These are phyloP conservation scores for Corythaeola cristata DNA, from an alignment of 2,113 vertebrate species.

Conservation along the genomic window DNA sequence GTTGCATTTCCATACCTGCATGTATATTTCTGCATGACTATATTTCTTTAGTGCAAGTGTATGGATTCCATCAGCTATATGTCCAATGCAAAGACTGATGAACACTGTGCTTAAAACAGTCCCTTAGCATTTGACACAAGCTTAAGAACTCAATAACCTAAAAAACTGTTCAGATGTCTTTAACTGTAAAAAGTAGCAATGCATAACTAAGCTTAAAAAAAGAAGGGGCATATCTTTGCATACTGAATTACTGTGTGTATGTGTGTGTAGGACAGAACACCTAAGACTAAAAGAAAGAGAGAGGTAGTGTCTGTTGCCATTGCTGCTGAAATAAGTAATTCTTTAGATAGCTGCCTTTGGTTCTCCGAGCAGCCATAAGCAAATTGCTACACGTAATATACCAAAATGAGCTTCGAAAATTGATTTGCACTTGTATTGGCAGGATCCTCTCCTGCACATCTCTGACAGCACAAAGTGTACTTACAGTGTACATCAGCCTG, in stretches of 20 bases:
- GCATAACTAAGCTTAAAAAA: slow-evolving; percentile 31
- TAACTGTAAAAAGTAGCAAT: background rate
- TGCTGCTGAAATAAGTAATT: background rate
- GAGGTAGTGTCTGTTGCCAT: background rate
- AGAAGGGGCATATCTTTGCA: background rate
- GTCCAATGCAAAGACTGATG: background rate
- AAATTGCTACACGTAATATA: background rate
- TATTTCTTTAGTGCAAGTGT: background rate
- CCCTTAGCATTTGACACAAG: background rate
- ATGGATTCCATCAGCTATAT: background rate
- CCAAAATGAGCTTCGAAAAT: background rate
- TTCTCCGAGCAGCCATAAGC: background rate
- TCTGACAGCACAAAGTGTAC: background rate
- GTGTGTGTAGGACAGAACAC: background rate
- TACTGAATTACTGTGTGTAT: background rate
- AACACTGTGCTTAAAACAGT: background rate
- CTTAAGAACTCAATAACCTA: background rate
- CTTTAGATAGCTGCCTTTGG: background rate
- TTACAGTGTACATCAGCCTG: background rate
- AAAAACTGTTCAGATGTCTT: background rate
- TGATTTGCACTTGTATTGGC: background rate
- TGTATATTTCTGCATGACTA: background rate
- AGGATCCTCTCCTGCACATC: background rate
- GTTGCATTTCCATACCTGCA: background rate
- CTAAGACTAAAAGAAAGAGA: background rate